Evolutionary conservation across 2,113 vertebrate genomes (phyloP).

Genomic region (Mus pahari): DNA sequence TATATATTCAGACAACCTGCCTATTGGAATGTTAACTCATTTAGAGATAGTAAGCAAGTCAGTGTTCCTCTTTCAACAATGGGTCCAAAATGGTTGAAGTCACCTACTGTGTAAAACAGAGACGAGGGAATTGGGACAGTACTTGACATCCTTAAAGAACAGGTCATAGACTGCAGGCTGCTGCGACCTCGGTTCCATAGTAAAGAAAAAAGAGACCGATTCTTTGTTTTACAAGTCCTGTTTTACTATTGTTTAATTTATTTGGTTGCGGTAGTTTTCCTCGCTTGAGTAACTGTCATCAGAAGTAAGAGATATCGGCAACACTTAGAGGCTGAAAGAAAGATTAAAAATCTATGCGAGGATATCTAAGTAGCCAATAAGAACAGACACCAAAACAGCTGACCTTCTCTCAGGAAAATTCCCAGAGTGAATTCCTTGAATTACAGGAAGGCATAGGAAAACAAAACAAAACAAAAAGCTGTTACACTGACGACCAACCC

Average conservation of each 20-base stretch:
- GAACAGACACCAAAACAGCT: neutral
- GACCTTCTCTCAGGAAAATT: neutral
- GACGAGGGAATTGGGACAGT: conserved; percentile 10
- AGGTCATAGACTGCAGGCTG: neutral
- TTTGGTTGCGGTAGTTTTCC: neutral
- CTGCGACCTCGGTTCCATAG: neutral
- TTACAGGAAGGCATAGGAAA: neutral
- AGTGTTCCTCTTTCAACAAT: conserved; percentile 50
- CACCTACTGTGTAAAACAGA: neutral
- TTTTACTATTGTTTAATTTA: conserved; percentile 43
- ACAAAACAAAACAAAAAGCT: neutral
- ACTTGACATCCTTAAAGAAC: neutral
- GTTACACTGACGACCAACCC: neutral
- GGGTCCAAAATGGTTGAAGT: neutral
- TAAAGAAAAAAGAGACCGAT: neutral
- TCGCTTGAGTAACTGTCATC: neutral
- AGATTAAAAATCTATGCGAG: neutral
- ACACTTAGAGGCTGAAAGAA: neutral
- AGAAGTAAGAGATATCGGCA: neutral
- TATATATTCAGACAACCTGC: conserved; percentile 23
- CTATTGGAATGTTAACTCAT: conserved; percentile 58
- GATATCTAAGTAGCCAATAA: neutral
- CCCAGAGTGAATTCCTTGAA: neutral
- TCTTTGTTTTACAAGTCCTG: neutral
- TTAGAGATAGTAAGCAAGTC: conserved; percentile 29